phyloP scores from a whole-genome alignment of 53 echinoderm and acorn worm genomes.

The Astropecten irregularis region DNA sequence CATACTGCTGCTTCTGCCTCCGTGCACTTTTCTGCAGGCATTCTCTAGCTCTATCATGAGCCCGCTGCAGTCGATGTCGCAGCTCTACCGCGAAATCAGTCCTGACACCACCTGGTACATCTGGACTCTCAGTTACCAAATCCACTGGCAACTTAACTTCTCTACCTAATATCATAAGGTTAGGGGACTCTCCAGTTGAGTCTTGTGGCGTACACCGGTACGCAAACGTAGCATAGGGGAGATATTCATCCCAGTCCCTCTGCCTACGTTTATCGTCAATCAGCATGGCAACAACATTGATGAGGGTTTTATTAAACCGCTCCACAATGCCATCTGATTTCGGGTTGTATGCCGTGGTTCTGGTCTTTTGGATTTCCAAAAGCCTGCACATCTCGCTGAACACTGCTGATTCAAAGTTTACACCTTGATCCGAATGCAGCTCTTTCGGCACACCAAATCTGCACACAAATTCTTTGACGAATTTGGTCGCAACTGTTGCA shows the following conservation, averaged over 20 bases:
- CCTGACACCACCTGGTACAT: neutral
- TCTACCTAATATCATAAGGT: slow-evolving; percentile 13
- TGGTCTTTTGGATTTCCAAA: neutral
- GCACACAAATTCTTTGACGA: neutral
- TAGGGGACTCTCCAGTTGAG: neutral
- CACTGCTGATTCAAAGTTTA: neutral
- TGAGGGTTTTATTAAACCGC: neutral
- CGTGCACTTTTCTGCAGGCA: neutral
- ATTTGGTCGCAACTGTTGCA: neutral
- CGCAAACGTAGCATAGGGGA: slow-evolving; percentile 3
- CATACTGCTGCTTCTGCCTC: slow-evolving; percentile 9
- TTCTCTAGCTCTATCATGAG: neutral
- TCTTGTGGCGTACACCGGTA: slow-evolving; percentile 1
- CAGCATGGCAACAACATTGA: slow-evolving; percentile 1
- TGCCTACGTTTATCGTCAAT: slow-evolving; percentile 16
- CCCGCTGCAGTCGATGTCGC: neutral
- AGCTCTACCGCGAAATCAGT: slow-evolving; percentile 5
- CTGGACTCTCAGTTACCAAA: slow-evolving; percentile 5
- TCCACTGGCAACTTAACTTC: neutral
- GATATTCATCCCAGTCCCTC: slow-evolving; percentile 26
- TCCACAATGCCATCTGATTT: slow-evolving; percentile 17
- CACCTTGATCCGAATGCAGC: neutral
- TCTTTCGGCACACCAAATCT: neutral
- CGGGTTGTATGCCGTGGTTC: slow-evolving; percentile 4
- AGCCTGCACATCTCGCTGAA: neutral